A percentile compares a stretch with the other conserved stretches of the same genome.
phyloP scores from a whole-genome alignment of 1,140 invertebrate species.

The Bemisia tabaci region DNA sequence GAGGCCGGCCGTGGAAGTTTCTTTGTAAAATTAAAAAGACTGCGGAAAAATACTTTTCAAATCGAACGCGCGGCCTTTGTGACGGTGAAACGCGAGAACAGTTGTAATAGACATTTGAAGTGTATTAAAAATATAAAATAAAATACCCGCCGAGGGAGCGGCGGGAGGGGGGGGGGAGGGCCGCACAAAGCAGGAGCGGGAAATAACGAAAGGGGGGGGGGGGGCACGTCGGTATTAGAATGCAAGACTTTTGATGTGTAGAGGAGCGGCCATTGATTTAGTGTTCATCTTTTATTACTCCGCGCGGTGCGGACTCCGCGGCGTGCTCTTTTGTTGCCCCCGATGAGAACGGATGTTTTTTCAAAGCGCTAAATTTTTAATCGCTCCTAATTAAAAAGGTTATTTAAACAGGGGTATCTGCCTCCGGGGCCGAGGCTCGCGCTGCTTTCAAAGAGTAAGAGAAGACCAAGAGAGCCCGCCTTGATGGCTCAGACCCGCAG shows the following conservation, averaged over 20 bases:
- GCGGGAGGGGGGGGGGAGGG: background rate
- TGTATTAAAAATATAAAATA: background rate
- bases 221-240: background rate
- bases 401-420: slow-evolving; percentile 19
- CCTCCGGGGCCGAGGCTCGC: background rate
- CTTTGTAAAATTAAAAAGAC: background rate
- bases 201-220: background rate
- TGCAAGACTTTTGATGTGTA: background rate
- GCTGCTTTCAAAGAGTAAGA: background rate
- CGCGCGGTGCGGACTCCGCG: background rate
- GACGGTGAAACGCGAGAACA: background rate
- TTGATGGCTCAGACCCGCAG: background rate
- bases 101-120: background rate
- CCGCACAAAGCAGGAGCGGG: too few species aligned
- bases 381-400: slow-evolving; percentile 21
- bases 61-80: background rate
- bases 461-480: background rate
- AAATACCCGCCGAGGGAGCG: background rate
- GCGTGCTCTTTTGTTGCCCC: background rate
- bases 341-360: slow-evolving; percentile 17
- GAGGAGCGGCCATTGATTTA: background rate
- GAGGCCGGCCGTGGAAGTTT: too few species aligned
- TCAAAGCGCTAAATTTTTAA: slow-evolving; percentile 23
- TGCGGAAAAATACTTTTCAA: background rate
- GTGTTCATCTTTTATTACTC: background rate